Percentiles rank a stretch among this genome's conserved stretches.
These are phyloP conservation scores for Cotesia congregata DNA, from an alignment of 2,888 invertebrate genomes.

Conservation along the genomic window DNA sequence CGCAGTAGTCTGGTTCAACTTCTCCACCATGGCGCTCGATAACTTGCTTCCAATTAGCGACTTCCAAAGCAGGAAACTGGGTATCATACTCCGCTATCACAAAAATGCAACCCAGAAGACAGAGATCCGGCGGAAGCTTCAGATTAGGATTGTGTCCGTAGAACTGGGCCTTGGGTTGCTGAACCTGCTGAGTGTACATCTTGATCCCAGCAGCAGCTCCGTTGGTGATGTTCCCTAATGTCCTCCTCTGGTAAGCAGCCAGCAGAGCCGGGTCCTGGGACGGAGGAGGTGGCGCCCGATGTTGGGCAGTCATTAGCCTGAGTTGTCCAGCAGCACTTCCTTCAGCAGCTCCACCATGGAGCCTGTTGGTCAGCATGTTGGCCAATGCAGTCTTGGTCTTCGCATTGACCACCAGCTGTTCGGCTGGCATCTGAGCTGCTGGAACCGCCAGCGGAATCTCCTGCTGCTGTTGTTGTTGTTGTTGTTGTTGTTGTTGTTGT, in stretches of 20 bases:
- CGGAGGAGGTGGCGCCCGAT: slow-evolving; percentile 75
- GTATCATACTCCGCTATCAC: slow-evolving; percentile 88
- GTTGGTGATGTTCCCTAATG: slow-evolving; percentile 73
- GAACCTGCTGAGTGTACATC: slow-evolving; percentile 66
- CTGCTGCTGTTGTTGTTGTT: slow-evolving; percentile 75
- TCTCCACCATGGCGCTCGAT: slow-evolving; percentile 89
- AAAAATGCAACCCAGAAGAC: slow-evolving; percentile 94
- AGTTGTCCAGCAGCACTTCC: slow-evolving; percentile 72
- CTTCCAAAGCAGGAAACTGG: slow-evolving; percentile 75
- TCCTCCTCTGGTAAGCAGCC: slow-evolving; percentile 68
- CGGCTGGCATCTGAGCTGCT: slow-evolving; percentile 70
- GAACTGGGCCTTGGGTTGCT: slow-evolving; percentile 81
- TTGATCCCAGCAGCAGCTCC: slow-evolving; percentile 67
- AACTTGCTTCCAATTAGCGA: slow-evolving; percentile 79
- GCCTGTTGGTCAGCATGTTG: slow-evolving; percentile 90
- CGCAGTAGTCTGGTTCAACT: slow-evolving; percentile 86
- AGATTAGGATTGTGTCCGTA: slow-evolving; percentile 95
- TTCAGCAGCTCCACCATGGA: slow-evolving; percentile 74
- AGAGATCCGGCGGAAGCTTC: slow-evolving; percentile 89
- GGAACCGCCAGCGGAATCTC: slow-evolving; percentile 76
- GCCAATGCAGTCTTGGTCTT: slow-evolving; percentile 96
- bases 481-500: slow-evolving; percentile 75
- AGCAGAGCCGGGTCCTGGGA: slow-evolving; percentile 69
- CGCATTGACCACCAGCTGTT: slow-evolving; percentile 81
- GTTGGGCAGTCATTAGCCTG: slow-evolving; percentile 88